Conservation (phyloP, 1,140 invertebrate species). For the Ganaspis sp. region DNA sequence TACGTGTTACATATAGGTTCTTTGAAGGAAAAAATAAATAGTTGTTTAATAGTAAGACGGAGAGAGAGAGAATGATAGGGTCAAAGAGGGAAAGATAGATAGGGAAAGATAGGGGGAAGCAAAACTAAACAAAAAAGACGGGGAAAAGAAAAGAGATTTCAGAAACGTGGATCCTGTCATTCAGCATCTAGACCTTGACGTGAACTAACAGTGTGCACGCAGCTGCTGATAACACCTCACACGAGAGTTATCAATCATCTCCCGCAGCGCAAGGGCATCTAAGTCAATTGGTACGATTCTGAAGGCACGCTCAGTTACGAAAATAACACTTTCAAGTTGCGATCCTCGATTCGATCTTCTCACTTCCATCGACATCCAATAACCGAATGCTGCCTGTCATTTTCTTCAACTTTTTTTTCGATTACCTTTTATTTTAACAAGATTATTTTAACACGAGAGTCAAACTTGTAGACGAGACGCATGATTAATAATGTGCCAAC, state of each 20-base stretch:
- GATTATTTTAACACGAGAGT: not conserved
- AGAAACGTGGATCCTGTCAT: not conserved
- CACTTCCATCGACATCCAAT: constrained; percentile 35
- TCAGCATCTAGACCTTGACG: constrained; percentile 31
- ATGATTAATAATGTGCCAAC: constrained; percentile 5
- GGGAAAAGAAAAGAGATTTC: constrained; percentile 21
- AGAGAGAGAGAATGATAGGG: constrained; percentile 18
- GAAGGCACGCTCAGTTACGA: constrained; percentile 43
- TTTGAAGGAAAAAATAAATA: not conserved
- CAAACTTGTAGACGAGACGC: not conserved
- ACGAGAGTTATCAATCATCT: constrained; percentile 52
- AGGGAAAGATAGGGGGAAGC: constrained; percentile 30
- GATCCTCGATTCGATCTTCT: constrained; percentile 34
- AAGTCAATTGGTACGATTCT: constrained; percentile 48
- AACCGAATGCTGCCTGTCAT: constrained; percentile 8
- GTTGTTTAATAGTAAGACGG: too few relatives aligned
- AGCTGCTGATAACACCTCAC: constrained; percentile 53
- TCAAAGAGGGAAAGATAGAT: not conserved
- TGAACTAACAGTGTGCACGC: constrained; percentile 41
- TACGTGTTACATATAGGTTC: constrained; percentile 31
- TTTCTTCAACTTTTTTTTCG: constrained; percentile 11
- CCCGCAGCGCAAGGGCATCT: constrained; percentile 44
- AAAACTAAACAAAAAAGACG: constrained; percentile 25
- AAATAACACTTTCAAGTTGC: constrained; percentile 41
- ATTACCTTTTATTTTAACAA: constrained; percentile 12